These are phyloP conservation scores for Druon quercuslanigerum DNA, from an alignment of 1,140 invertebrate species.

Conservation along the genomic window DNA sequence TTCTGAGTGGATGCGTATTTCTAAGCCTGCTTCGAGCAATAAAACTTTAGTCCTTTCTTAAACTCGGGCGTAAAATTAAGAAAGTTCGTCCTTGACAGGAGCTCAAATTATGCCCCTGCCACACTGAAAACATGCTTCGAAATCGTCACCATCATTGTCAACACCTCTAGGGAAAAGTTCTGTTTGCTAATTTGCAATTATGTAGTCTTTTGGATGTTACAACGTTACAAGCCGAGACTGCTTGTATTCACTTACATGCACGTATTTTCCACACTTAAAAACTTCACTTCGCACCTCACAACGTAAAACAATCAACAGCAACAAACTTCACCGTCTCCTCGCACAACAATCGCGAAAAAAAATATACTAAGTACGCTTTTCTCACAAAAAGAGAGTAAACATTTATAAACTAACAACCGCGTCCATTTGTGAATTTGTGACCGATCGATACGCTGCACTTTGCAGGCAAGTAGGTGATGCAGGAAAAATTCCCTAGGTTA, in stretches of 20 bases:
- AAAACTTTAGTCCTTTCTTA: constrained; percentile 14
- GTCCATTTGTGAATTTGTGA: constrained; percentile 48
- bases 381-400: constrained; percentile 39
- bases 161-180: constrained; percentile 22
- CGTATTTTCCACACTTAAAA: constrained; percentile 58
- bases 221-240: constrained; percentile 51
- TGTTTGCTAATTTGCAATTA: constrained; percentile 27
- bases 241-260: constrained; percentile 62
- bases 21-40: constrained; percentile 19
- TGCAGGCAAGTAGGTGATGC: not conserved
- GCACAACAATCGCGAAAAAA: constrained; percentile 9
- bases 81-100: constrained; percentile 23
- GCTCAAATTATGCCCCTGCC: constrained; percentile 1
- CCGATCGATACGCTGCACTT: constrained; percentile 7
- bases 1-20: constrained; percentile 9
- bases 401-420: constrained; percentile 38
- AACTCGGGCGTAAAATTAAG: constrained; percentile 7
- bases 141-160: constrained; percentile 14
- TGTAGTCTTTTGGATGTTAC: constrained; percentile 42
- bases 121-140: constrained; percentile 26
- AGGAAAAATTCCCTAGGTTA: constrained; percentile 1
- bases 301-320: constrained; percentile 38
- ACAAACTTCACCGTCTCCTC: constrained; percentile 17
- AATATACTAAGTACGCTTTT: not conserved
- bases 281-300: constrained; percentile 55